Base-by-base conservation (phyloP, 2,113 vertebrate species). In the Heptranchias perlo region DNA sequence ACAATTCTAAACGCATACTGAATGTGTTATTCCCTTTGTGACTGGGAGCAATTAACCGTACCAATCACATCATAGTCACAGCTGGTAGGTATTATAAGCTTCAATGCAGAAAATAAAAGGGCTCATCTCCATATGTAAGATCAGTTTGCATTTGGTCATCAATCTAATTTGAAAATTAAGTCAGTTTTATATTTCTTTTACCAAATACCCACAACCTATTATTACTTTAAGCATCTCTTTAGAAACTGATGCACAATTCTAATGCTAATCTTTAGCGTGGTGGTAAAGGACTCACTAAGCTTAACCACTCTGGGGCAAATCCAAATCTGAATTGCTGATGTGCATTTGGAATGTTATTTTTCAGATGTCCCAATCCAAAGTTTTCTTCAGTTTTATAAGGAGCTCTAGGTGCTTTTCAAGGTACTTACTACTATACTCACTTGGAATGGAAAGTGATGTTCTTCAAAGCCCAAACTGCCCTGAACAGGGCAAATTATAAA, bases 11-110 rank as follows among this genome's bases (percentile, higher is more conserved):
- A 97, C 96, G 97, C 97, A 96, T 96, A 97, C 96, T 65, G 95
- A 96, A 97, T 97, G 67, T 96, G 96, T 97, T 97, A 96, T 97
- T 94, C 23, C 96, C 97, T 97, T 96, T 97, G 96, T 97, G 97
- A 86, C 96, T 97, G 97, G 76, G 96, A 97, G 96, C 97, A 97
- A 97, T 97, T 98, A 97, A 96, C 97, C 96, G 64, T 97, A 97
- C 89, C 58, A 62, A 93, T 93, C 35, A 39, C 89, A 93, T 93
- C 89, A 96, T 96, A 97, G 97, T 97, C 96, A 96, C 97, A 98
- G 97, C 97, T 98, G 97, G 97, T 98, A 93, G 91, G 96, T 96
- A 96, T 96, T 96, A 39, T 84, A 96, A 96, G 96, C 96, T 97
- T 97, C 96, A 97, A 94, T 0, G 0, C 96, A 96, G 97, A 97